Evolutionary conservation across 2,797 vertebrate species (phyloP).

Genomic region (Poecile montanus): DNA sequence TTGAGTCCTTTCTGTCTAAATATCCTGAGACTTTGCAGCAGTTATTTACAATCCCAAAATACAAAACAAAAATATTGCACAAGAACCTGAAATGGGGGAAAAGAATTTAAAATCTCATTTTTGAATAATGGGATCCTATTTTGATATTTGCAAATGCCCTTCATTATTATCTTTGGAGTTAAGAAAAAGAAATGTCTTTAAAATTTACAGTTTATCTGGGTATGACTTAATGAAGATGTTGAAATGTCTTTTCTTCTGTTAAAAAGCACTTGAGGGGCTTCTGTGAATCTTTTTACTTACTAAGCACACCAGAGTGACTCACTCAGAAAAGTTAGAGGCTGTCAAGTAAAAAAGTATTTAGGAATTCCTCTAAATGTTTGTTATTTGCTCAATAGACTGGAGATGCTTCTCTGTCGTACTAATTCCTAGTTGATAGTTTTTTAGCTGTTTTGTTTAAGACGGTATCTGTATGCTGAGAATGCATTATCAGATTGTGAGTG

Average conservation of each 20-base stretch:
- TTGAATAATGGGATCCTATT: not conserved
- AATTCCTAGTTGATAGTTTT: not conserved
- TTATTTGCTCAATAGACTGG: not conserved
- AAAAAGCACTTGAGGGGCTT: not conserved
- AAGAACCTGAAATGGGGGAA: not conserved
- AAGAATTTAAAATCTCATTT: not conserved
- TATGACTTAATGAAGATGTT: not conserved
- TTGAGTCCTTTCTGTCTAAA: not conserved
- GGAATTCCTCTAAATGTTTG: not conserved
- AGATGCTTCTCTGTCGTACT: not conserved
- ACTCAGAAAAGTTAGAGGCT: not conserved
- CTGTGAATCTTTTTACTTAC: not conserved
- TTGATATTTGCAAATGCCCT: not conserved
- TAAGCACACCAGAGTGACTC: not conserved
- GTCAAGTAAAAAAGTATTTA: not conserved
- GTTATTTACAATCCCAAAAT: not conserved
- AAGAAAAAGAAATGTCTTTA: not conserved
- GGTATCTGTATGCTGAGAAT: not conserved
- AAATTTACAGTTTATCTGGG: not conserved
- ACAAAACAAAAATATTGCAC: not conserved
- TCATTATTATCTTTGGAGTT: not conserved
- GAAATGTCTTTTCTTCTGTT: not conserved
- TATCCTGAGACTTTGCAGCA: not conserved
- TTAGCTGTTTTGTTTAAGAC: not conserved
- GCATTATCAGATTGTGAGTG: not conserved